Conservation (phyloP, 2,797 vertebrate genomes). For the Gephyroberyx darwinii region DNA sequence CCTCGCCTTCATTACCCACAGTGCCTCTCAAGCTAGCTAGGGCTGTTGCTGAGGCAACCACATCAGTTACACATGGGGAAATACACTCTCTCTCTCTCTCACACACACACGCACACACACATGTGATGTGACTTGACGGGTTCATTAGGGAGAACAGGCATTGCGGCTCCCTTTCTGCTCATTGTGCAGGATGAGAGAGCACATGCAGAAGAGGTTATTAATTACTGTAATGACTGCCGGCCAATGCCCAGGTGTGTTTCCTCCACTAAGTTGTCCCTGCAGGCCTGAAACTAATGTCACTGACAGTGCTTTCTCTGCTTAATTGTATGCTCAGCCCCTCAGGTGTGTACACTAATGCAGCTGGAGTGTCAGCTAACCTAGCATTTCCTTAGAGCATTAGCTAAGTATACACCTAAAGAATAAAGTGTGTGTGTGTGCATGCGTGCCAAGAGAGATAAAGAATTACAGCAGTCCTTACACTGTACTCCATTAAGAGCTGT, state of each 20-base stretch:
- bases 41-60: conserved; percentile 80
- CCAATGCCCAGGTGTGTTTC: conserved; percentile 48
- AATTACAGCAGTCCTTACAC: conserved; percentile 69
- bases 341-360: conserved; percentile 10
- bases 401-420: conserved; percentile 13
- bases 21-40: conserved; percentile 49
- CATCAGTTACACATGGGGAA: conserved; percentile 58
- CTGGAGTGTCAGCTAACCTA: conserved; percentile 8
- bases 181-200: conserved; percentile 39
- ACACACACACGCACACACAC: conserved; percentile 31
- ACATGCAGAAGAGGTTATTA: conserved; percentile 54
- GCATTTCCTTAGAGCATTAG: conserved; percentile 15
- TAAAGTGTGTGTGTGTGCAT: conserved; percentile 12
- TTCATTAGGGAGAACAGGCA: conserved; percentile 28
- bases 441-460: conserved; percentile 66
- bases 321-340: conserved; percentile 11
- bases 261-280: conserved; percentile 52
- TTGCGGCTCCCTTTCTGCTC: conserved; percentile 9
- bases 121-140: conserved; percentile 25
- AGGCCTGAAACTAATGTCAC: conserved; percentile 56
- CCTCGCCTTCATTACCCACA: conserved; percentile 65
- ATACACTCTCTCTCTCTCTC: too few relatives aligned
- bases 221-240: conserved; percentile 64
- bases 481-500: conserved; percentile 55
- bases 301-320: conserved; percentile 27